A percentile compares a stretch with the other conserved stretches of the same genome.
Evolutionary conservation across 2,888 invertebrate genomes (phyloP).

Genomic region (Melitaea athalia): DNA sequence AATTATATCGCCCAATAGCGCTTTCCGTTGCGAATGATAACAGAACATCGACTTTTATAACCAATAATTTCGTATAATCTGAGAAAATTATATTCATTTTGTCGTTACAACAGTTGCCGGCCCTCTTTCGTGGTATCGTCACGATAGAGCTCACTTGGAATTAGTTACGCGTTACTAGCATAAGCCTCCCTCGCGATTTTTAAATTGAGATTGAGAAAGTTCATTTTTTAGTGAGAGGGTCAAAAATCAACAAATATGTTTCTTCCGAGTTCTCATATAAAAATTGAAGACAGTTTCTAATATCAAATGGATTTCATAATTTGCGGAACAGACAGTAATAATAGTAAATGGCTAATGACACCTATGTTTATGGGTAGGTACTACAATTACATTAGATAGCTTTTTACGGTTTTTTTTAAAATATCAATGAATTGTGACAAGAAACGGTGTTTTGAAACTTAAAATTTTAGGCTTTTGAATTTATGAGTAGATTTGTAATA

Average conservation of each 20-base stretch:
- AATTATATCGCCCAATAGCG: constrained; percentile 20
- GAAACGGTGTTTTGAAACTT: too few relatives aligned
- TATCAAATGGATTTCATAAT: background rate
- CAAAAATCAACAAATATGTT: too few relatives aligned
- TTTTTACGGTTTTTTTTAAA: too few relatives aligned
- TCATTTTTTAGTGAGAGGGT: too few relatives aligned
- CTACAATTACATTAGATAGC: background rate
- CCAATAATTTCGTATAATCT: constrained; percentile 43
- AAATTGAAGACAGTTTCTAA: background rate
- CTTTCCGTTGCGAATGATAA: constrained; percentile 16
- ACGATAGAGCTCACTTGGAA: too few relatives aligned
- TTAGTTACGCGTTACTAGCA: too few relatives aligned
- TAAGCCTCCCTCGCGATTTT: too few relatives aligned
- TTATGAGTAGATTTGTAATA: too few relatives aligned
- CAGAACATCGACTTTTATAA: constrained; percentile 32
- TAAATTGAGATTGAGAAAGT: too few relatives aligned
- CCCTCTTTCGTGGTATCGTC: too few relatives aligned
- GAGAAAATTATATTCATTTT: background rate
- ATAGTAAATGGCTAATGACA: background rate
- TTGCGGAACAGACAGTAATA: background rate
- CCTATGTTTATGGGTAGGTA: background rate
- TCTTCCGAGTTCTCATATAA: background rate
- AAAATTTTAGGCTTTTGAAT: too few relatives aligned
- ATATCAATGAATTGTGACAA: too few relatives aligned
- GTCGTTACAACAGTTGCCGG: background rate